Conservation (phyloP, 2,797 vertebrate species). For the Lacerta bilineata region DNA sequence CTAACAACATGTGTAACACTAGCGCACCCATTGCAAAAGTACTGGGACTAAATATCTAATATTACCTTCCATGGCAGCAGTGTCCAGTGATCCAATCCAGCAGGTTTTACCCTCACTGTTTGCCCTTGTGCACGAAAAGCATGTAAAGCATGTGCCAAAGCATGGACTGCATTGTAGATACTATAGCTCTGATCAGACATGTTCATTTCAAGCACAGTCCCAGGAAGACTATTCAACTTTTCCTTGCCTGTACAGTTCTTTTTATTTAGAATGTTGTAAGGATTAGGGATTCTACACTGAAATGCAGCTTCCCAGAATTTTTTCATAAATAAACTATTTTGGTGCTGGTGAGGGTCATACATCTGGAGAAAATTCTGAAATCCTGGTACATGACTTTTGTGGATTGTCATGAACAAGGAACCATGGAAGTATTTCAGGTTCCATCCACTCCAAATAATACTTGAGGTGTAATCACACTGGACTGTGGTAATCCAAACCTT, state of each 20-base stretch:
- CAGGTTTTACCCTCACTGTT: neutral
- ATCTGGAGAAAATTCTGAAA: neutral
- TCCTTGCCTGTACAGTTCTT: neutral
- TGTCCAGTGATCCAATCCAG: neutral
- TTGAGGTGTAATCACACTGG: neutral
- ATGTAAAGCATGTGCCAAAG: constrained; percentile 25
- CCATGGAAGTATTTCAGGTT: neutral
- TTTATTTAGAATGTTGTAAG: neutral
- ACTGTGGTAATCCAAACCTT: constrained; percentile 14
- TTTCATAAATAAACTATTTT: neutral
- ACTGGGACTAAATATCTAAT: neutral
- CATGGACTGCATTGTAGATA: constrained; percentile 8
- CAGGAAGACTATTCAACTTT: neutral
- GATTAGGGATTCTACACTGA: neutral
- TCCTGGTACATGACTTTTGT: neutral
- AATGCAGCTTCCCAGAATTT: neutral
- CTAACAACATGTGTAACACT: too few relatives aligned
- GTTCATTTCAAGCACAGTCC: neutral
- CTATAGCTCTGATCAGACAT: neutral
- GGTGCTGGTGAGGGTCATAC: neutral
- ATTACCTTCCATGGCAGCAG: neutral
- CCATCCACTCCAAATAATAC: neutral
- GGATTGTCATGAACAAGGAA: neutral
- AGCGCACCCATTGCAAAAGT: too few relatives aligned
- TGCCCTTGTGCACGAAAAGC: neutral